These are phyloP conservation scores for Drepana falcataria DNA, from an alignment of 2,888 invertebrate genomes.

Conservation along the genomic window DNA sequence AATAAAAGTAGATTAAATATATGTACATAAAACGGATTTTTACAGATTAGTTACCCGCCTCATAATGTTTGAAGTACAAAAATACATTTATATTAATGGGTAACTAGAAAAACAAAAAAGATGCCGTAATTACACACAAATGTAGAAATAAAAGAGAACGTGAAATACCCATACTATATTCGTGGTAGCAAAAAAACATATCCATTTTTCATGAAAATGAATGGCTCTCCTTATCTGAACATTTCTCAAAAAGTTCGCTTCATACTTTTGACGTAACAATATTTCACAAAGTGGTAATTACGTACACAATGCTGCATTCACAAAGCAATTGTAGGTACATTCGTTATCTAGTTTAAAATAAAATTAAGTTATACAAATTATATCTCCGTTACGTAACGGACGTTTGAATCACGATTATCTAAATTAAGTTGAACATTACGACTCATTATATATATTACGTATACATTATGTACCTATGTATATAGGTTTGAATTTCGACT, in stretches of 20 bases:
- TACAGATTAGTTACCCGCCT: too few relatives aligned
- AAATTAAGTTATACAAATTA: neutral
- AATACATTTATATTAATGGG: too few relatives aligned
- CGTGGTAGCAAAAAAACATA: conserved; percentile 24
- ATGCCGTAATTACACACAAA: too few relatives aligned
- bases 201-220: conserved; percentile 52
- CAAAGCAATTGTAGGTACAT: conserved; percentile 21
- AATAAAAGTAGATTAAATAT: too few relatives aligned
- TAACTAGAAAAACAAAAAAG: too few relatives aligned
- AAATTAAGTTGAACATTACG: too few relatives aligned
- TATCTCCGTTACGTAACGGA: neutral
- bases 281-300: conserved; percentile 35
- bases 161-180: conserved; percentile 10
- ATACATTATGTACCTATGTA: too few relatives aligned
- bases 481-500: too few relatives aligned
- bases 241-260: conserved; percentile 28
- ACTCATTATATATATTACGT: too few relatives aligned
- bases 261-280: conserved; percentile 21
- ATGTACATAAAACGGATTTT: too few relatives aligned
- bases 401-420: neutral
- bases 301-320: conserved; percentile 25
- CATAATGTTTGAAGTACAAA: too few relatives aligned
- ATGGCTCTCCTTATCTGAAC: conserved; percentile 45
- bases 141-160: too few relatives aligned
- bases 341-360: neutral